Conservation (phyloP, 2,113 vertebrate genomes). For the Poeciliopsis occidentalis region DNA sequence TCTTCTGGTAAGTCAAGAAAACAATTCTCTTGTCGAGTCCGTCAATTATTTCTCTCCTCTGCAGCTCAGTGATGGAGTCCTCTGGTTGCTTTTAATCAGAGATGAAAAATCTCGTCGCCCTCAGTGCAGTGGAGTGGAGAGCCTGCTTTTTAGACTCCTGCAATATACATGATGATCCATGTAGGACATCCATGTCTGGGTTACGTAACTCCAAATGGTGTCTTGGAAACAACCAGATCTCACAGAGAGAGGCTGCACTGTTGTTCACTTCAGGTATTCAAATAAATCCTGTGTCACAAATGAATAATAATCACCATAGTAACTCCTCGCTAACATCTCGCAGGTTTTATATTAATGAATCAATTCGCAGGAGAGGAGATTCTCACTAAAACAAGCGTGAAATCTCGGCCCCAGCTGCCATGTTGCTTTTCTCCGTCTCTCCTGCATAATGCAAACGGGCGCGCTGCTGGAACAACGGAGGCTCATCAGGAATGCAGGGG, state of each 20-base stretch:
- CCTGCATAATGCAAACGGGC: slow-evolving; percentile 17
- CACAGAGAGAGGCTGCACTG: slow-evolving; percentile 31
- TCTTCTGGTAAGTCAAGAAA: slow-evolving; percentile 42
- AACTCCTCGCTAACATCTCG: neutral
- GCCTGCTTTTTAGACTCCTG: slow-evolving; percentile 66
- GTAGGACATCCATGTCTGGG: slow-evolving; percentile 50
- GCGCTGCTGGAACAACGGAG: slow-evolving; percentile 34
- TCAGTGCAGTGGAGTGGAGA: slow-evolving; percentile 58
- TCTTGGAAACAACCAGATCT: slow-evolving; percentile 52
- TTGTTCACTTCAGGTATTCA: neutral
- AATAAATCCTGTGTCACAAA: neutral
- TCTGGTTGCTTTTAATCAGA: slow-evolving; percentile 70
- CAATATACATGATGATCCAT: slow-evolving; percentile 74
- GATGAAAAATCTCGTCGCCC: slow-evolving; percentile 66
- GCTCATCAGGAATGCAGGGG: slow-evolving; percentile 53
- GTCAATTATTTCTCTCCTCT: slow-evolving; percentile 73
- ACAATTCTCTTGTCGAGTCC: slow-evolving; percentile 67
- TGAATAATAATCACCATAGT: neutral
- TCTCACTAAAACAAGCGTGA: slow-evolving; percentile 26
- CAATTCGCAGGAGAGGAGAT: slow-evolving; percentile 25
- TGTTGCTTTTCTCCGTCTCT: slow-evolving; percentile 28
- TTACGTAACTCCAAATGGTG: slow-evolving; percentile 59
- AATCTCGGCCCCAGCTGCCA: slow-evolving; percentile 22
- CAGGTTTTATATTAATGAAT: slow-evolving; percentile 14
- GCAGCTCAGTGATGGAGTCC: slow-evolving; percentile 55